A percentile compares a stretch with the other conserved stretches of the same genome.
Conservation (phyloP, 37 sponge, comb jelly and placozoan genomes). For the Petrosia ficiformis region DNA sequence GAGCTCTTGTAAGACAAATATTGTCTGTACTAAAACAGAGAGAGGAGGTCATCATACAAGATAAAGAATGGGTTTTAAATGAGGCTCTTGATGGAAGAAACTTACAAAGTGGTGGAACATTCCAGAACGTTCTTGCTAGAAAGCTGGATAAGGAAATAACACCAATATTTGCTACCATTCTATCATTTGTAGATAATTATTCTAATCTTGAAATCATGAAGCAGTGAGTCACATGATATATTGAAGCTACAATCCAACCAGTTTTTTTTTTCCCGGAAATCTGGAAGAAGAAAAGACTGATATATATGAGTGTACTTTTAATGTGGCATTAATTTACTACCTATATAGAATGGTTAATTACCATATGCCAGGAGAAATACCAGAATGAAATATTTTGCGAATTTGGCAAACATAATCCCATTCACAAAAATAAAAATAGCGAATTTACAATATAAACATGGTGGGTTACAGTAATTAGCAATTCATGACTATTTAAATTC, state of each 20-base stretch:
- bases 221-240: background rate
- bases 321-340: too few relatives aligned
- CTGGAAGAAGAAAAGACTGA: too few relatives aligned
- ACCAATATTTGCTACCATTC: conserved; percentile 15
- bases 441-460: too few relatives aligned
- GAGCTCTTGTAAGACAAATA: conserved; percentile 42
- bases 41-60: conserved; percentile 17
- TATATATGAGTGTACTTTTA: too few relatives aligned
- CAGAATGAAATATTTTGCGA: too few relatives aligned
- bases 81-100: conserved; percentile 22
- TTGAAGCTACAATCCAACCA: background rate
- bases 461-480: too few relatives aligned
- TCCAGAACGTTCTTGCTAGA: conserved; percentile 7
- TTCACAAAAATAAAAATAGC: too few relatives aligned
- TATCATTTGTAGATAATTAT: conserved; percentile 22
- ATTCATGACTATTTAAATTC: too few relatives aligned
- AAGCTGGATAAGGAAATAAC: conserved; percentile 24
- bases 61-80: conserved; percentile 18
- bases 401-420: too few relatives aligned
- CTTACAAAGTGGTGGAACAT: conserved; percentile 36
- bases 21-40: conserved; percentile 30
- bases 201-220: conserved; percentile 22
- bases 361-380: too few relatives aligned
- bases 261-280: background rate
- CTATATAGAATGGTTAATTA: too few relatives aligned